Evolutionary conservation across 2,888 invertebrate species (phyloP), one percentile per base, ranked within the genome.

Genomic region (Magallana nippona): DNA sequence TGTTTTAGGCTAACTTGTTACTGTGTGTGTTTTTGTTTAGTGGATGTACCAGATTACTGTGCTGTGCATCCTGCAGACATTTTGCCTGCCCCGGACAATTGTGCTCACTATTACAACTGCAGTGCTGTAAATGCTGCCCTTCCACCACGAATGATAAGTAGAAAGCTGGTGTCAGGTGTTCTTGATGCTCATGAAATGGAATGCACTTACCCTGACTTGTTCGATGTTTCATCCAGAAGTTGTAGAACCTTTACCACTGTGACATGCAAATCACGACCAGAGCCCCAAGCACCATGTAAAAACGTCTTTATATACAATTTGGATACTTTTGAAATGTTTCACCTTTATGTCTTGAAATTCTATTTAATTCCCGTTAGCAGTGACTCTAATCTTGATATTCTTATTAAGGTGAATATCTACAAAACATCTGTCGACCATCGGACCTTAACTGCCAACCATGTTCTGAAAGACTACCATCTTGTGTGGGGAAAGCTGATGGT

Each of bases 71-170:
- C 82, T 5, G 79, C 22, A 10, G 86, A 77, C 22, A 82, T 89
- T 3, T 63, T 88, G 15, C 82, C 85, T 13, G 84, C 83, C 78
- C 83, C 86, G 11, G 87, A 86, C 78, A 89, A 87, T 78, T 88
- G 89, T 84, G 89, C 88, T n/a, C 87, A 86, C n/a, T 88, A 83
- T 62, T 87, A 84, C 71, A 88, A 87, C 84, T 88, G 88, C 55
- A 71, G 71, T 71, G 22, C 22, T 11, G 56, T 55, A 2, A 71
- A 55, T 15, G 56, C 82, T n/a, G 11, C 63, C 62, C 81, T 62
- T 17, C 81, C 81, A 55, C 62, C 81, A 63, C 62, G 10, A 17
- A 62, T 55, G 55, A 81, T 15, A 17, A 32, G 11, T 19, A 32
- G 81, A 55, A 19, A 27, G n/a, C 27, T 81, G 10, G 3, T 15